Conservation (phyloP, 2,113 vertebrate genomes). For the Pangasianodon hypophthalmus region DNA sequence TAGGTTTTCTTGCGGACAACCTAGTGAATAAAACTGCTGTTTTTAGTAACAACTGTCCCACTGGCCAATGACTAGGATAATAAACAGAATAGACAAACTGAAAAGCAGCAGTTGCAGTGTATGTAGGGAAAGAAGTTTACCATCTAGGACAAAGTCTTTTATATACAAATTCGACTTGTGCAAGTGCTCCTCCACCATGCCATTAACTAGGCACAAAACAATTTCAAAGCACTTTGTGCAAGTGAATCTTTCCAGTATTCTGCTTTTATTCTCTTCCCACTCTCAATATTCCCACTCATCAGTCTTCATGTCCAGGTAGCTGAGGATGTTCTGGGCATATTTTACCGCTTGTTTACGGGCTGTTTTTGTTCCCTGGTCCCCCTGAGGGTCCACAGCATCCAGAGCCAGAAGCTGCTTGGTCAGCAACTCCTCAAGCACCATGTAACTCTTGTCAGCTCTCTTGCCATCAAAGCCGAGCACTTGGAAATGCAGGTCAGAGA, state of each 20-base stretch:
- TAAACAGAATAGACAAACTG: constrained; percentile 42
- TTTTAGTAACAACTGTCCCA: constrained; percentile 44
- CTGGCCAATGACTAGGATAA: constrained; percentile 52
- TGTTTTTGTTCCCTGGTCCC: constrained; percentile 84
- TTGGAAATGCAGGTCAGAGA: constrained; percentile 89
- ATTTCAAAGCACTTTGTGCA: constrained; percentile 33
- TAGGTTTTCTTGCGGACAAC: constrained; percentile 42
- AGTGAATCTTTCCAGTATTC: constrained; percentile 7
- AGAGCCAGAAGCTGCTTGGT: constrained; percentile 93
- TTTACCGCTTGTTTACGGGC: constrained; percentile 94
- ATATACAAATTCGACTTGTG: constrained; percentile 53
- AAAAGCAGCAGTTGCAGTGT: constrained; percentile 67
- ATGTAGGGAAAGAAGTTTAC: constrained; percentile 65
- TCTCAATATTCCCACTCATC: constrained; percentile 94
- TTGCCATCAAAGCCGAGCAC: constrained; percentile 91
- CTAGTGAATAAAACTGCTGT: constrained; percentile 54
- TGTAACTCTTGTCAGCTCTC: constrained; percentile 91
- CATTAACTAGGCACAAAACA: constrained; percentile 40
- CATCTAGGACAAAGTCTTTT: constrained; percentile 50
- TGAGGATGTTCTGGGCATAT: constrained; percentile 94
- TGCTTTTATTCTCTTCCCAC: not conserved
- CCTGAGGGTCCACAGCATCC: constrained; percentile 92
- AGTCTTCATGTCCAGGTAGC: constrained; percentile 95
- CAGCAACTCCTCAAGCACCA: constrained; percentile 91
- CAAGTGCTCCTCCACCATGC: not conserved